Evolutionary conservation across 2,113 vertebrate genomes (phyloP).

Genomic region (Esox niger): DNA sequence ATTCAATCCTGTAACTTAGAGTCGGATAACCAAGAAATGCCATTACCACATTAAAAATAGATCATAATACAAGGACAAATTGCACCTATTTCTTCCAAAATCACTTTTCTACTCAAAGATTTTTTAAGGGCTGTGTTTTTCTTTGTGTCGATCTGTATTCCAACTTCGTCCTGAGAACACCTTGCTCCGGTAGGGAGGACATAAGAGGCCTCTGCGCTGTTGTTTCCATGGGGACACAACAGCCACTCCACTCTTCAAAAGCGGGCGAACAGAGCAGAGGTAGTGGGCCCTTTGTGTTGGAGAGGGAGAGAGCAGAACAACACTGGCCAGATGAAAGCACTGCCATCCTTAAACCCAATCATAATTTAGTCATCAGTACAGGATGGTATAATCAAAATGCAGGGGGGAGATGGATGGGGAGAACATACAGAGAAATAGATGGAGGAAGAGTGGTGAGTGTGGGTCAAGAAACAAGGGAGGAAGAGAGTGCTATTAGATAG

Average conservation of each 20-base stretch:
- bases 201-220: constrained; percentile 23
- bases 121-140: constrained; percentile 5
- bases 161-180: constrained; percentile 49
- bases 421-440: constrained; percentile 9
- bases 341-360: constrained; percentile 85
- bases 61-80: constrained; percentile 4
- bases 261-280: constrained; percentile 68
- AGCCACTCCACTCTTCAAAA: constrained; percentile 85
- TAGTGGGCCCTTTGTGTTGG: constrained; percentile 78
- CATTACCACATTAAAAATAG: neutral
- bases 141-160: constrained; percentile 25
- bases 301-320: constrained; percentile 72
- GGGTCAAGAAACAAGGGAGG: constrained; percentile 26
- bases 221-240: constrained; percentile 79
- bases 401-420: constrained; percentile 57
- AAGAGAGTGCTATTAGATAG: constrained; percentile 45
- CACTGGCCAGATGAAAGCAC: constrained; percentile 85
- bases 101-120: constrained; percentile 5
- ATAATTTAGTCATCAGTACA: constrained; percentile 89
- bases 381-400: constrained; percentile 75
- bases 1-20: neutral
- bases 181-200: constrained; percentile 22
- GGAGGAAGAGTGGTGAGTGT: constrained; percentile 13
- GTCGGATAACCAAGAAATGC: too few species aligned
- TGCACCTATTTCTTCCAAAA: neutral